Base-by-base conservation (phyloP, 2,113 vertebrate genomes). In the Siniperca knerii region DNA sequence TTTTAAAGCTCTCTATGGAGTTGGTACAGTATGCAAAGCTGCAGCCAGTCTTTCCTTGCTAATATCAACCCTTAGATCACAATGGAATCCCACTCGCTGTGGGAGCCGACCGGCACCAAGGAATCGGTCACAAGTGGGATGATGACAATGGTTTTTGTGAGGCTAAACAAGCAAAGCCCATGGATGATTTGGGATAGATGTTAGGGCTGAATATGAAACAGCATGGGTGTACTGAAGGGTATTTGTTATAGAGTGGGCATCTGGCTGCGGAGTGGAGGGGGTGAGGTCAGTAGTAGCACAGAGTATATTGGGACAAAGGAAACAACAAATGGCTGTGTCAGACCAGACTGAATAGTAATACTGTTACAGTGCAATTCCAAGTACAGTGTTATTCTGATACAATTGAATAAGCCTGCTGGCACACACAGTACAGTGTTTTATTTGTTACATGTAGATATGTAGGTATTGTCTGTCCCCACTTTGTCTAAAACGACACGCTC, bases 191-290 rank as follows among this genome's bases (percentile, higher is more conserved):
- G 55, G 79, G 25, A 87, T 67, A 35, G 74, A 82, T 82, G 79
- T 33, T 48, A 2, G 35, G 44, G 64, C 58, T 87, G 86, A 85
- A 68, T 81, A 48, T 65, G 79, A 80, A 82, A 42, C 48, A 4
- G 64, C 55, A 52, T 33, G 40, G 58, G 85, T 70, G 66, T 61
- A 92, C 83, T 92, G 60, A 90, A 79, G 85, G 74, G 37, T 69
- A n/a, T 84, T 94, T 93, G 92, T 92, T 88, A 44, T 55, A 55
- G 40, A 67, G 79, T 80, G 77, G 77, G 74, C 77, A 71, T 67
- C 75, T 68, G n/a, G 29, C 75, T 75, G 50, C 29, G 55, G 62
- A 55, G 73, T 57, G 68, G 87, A 85, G 82, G 79, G 75, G 61
- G 12, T 62, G 88, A 84, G 85, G 89, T 86, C 88, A 89, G 64